Base-by-base conservation (phyloP, 1,140 invertebrate species). In the Lucilia sericata region DNA sequence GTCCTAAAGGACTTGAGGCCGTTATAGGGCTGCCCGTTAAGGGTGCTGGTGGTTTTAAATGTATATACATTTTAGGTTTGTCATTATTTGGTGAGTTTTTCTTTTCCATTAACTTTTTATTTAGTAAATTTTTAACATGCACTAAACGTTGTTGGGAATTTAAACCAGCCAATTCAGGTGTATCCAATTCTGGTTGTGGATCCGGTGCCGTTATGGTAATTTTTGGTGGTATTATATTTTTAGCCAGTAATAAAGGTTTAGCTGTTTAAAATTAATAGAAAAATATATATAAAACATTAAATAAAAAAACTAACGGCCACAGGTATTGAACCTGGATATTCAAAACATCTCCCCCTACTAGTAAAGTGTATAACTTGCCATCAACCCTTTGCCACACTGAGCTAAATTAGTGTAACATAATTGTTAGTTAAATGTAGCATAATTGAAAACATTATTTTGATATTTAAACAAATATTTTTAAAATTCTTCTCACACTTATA, bases 101-200 rank as follows among this genome's bases (percentile, higher is more conserved):
- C 19, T 75, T 51, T 78, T 75, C 25, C 75, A 83, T 30, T 74
- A 85, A 47, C n/a, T 60, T 75, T n/a, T 75, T 3, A 12, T 89
- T 89, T 0, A 90, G 51, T 8, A 90, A 49, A 8, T 86, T 78
- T 84, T 89, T 90, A 4, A 88, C 86, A 12, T 89, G 86, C 75
- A 82, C 21, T 0, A 88, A 86, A 49, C 86, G 86, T 0, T 84
- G 42, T 55, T 84, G 21, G 7, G 78, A 65, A 36, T n/a, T 74
- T 75, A 74, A 51, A 17, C 42, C 65, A 34, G 5, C 13, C 0
- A 51, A 14, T 17, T 25, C 21, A 30, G 7, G 34, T 19, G 4
- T 13, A 12, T 55, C 21, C 21, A 65, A n/a, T 85, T 84, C 36
- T 55, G 12, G 5, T 55, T 84, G 10, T 86, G 74, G 21, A 25